Percentiles rank a stretch among this genome's conserved stretches.
These are phyloP conservation scores for Tyrannus savana DNA, from an alignment of 2,113 vertebrate species.

Conservation along the genomic window DNA sequence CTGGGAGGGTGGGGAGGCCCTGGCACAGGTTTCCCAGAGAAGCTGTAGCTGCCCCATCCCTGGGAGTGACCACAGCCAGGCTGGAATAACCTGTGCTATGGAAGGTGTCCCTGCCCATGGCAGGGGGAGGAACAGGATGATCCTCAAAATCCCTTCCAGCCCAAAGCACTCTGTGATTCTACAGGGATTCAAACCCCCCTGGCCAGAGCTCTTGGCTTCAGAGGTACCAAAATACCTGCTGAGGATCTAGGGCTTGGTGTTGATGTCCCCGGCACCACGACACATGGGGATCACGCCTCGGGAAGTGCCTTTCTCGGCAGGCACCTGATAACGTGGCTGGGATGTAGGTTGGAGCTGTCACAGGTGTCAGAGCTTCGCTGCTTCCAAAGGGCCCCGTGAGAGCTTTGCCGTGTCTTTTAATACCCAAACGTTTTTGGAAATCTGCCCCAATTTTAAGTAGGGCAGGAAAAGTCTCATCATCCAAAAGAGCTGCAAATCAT, in stretches of 20 bases:
- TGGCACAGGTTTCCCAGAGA: background rate
- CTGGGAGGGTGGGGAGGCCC: background rate
- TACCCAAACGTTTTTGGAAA: constrained; percentile 10
- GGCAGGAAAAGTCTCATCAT: background rate
- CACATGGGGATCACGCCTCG: background rate
- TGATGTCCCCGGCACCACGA: rapidly evolving
- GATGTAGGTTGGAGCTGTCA: background rate
- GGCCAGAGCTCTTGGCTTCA: background rate
- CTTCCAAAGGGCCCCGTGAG: background rate
- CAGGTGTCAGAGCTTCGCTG: background rate
- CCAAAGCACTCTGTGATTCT: rapidly evolving
- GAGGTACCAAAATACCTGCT: background rate
- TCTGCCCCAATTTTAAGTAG: constrained; percentile 40
- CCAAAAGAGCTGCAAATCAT: background rate
- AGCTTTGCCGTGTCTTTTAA: background rate
- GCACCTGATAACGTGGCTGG: rapidly evolving
- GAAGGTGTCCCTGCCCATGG: background rate
- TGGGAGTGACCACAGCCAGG: rapidly evolving
- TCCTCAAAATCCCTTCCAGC: background rate
- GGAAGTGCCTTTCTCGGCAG: background rate
- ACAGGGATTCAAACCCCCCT: rapidly evolving
- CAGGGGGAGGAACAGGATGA: too few relatives aligned
- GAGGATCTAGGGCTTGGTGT: background rate
- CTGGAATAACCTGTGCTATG: rapidly evolving
- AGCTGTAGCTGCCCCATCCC: background rate